Evolutionary conservation across 2,888 invertebrate genomes (phyloP).

Genomic region (Marasmarcha lunaedactyla): DNA sequence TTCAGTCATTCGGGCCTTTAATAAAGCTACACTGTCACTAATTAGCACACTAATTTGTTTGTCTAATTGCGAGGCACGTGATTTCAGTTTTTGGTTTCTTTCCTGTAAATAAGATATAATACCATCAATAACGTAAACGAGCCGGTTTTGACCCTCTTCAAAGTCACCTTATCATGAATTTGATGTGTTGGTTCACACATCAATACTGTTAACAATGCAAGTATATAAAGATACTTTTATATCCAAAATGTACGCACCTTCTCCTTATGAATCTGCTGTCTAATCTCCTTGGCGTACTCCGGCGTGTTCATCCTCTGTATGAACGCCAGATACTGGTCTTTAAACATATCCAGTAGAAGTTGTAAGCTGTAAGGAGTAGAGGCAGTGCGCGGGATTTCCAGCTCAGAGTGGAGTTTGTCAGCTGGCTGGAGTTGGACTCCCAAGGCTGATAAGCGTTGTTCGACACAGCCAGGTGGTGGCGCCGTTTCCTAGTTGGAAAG

Average conservation of each 20-base stretch:
- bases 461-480: conserved; percentile 92
- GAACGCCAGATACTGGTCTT: conserved; percentile 87
- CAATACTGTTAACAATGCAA: too few relatives aligned
- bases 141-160: too few relatives aligned
- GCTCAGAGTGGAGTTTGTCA: conserved; percentile 79
- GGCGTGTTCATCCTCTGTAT: conserved; percentile 87
- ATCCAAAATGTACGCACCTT: conserved; percentile 51
- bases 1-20: conserved; percentile 92
- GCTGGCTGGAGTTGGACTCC: conserved; percentile 75
- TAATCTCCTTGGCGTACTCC: conserved; percentile 77
- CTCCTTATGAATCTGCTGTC: conserved; percentile 84
- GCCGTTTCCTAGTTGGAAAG: conserved; percentile 75
- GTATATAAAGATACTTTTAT: too few relatives aligned
- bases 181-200: too few relatives aligned
- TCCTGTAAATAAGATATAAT: conserved; percentile 58
- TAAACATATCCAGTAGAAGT: conserved; percentile 86
- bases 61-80: conserved; percentile 89
- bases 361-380: conserved; percentile 88
- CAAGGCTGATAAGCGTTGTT: conserved; percentile 87
- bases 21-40: conserved; percentile 89
- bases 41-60: conserved; percentile 93
- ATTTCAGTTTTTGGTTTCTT: conserved; percentile 83
- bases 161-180: too few relatives aligned
- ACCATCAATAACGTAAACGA: too few relatives aligned
- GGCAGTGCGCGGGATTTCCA: conserved; percentile 84